phyloP scores from a whole-genome alignment of 1,140 invertebrate genomes.

The Globodera rostochiensis region DNA sequence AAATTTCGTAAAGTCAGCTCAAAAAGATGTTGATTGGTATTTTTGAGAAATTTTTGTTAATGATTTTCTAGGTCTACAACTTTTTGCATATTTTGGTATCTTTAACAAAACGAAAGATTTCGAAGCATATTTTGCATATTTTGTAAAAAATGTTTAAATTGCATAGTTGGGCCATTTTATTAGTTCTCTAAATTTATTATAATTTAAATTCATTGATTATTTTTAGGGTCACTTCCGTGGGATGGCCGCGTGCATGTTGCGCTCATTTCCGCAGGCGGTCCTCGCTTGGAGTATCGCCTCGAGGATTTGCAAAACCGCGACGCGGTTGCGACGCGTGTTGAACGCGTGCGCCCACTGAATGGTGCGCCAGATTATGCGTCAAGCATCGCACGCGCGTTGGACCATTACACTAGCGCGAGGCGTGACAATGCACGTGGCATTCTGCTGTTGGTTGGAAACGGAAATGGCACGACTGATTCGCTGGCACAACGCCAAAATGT shows the following conservation, averaged over 20 bases:
- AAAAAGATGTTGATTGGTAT: neutral
- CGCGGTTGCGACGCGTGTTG: slow-evolving; percentile 42
- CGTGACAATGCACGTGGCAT: slow-evolving; percentile 44
- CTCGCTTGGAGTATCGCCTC: slow-evolving; percentile 47
- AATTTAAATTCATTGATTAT: neutral
- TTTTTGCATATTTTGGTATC: no score
- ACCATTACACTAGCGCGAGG: slow-evolving; percentile 45
- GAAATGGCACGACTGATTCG: slow-evolving; percentile 37
- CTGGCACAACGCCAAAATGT: slow-evolving; percentile 40
- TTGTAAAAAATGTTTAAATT: no score
- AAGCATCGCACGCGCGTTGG: slow-evolving; percentile 32
- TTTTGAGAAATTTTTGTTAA: no score
- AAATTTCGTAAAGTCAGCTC: neutral
- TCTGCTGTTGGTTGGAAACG: slow-evolving; percentile 53
- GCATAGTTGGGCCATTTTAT: no score
- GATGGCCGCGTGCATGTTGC: slow-evolving; percentile 44
- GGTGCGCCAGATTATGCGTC: slow-evolving; percentile 51
- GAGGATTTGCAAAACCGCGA: slow-evolving; percentile 44
- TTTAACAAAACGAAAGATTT: no score
- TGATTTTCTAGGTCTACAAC: no score
- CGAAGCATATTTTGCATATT: no score
- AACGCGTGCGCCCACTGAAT: slow-evolving; percentile 36
- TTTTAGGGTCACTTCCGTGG: slow-evolving; percentile 51
- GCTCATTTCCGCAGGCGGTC: slow-evolving; percentile 40
- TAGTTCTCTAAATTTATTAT: neutral